Conservation (phyloP, 2,113 vertebrate species). For the Actinemys pallida region DNA sequence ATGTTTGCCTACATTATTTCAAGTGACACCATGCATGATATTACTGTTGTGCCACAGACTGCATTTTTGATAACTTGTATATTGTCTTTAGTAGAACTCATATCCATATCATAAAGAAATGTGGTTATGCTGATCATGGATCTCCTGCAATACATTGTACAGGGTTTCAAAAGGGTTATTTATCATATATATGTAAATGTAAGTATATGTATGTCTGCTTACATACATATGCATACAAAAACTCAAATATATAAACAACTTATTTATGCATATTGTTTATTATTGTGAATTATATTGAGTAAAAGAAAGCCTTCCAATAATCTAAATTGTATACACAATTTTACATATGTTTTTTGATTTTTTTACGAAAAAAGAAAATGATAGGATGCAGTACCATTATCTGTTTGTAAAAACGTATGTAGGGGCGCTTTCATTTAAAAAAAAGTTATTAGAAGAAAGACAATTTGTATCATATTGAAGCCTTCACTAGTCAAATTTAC, state of each 20-base stretch:
- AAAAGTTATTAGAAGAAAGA: not conserved
- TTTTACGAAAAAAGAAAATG: not conserved
- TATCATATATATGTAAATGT: not conserved
- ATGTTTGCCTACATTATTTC: not conserved
- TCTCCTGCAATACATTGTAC: not conserved
- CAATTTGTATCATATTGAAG: not conserved
- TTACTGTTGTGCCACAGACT: not conserved
- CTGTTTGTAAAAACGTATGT: not conserved
- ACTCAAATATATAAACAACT: not conserved
- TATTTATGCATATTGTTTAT: not conserved
- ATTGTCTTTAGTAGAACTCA: not conserved
- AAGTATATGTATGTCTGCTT: not conserved
- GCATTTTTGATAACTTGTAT: not conserved
- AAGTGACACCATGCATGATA: not conserved
- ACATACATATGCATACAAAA: not conserved
- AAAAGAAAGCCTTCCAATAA: not conserved
- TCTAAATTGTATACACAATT: not conserved
- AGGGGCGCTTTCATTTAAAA: not conserved
- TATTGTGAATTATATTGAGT: not conserved
- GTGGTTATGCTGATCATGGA: not conserved
- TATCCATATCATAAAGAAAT: not conserved
- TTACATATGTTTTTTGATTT: conserved; percentile 4
- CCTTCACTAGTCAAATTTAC: not conserved
- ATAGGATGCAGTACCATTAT: not conserved
- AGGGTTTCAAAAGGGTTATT: not conserved